Evolutionary conservation across 2,888 invertebrate species (phyloP).

Genomic region (Tachina fera): DNA sequence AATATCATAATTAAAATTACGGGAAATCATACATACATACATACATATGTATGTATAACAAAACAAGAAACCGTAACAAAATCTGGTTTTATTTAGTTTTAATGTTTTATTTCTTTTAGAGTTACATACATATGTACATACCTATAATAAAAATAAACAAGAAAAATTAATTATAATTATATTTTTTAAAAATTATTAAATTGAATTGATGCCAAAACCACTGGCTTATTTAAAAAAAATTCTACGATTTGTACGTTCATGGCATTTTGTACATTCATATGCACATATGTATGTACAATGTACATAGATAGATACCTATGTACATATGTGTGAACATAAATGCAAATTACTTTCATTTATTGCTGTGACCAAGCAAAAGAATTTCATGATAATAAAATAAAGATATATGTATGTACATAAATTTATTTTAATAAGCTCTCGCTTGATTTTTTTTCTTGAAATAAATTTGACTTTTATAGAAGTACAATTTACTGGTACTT

Average conservation of each 20-base stretch:
- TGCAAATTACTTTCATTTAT: constrained; percentile 60
- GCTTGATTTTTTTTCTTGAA: constrained; percentile 28
- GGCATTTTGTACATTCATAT: background rate
- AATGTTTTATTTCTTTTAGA: background rate
- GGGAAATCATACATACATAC: background rate
- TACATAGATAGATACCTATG: background rate
- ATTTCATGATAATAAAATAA: background rate
- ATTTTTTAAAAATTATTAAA: constrained; percentile 32
- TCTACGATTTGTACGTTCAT: constrained; percentile 5
- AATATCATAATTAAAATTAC: background rate
- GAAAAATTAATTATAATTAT: background rate
- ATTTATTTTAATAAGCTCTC: background rate
- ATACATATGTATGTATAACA: background rate
- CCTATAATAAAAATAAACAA: background rate
- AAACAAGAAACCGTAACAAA: background rate
- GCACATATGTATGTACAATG: too few relatives aligned
- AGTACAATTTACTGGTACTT: too few relatives aligned
- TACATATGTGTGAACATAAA: background rate
- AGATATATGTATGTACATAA: background rate
- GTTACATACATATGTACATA: background rate
- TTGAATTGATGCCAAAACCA: constrained; percentile 60
- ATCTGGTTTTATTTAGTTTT: background rate
- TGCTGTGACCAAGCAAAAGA: constrained; percentile 4
- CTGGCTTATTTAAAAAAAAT: constrained; percentile 3
- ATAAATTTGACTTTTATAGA: constrained; percentile 2